These are phyloP conservation scores for Lampropteryx suffumata DNA, from an alignment of 2,888 invertebrate species.

Conservation along the genomic window DNA sequence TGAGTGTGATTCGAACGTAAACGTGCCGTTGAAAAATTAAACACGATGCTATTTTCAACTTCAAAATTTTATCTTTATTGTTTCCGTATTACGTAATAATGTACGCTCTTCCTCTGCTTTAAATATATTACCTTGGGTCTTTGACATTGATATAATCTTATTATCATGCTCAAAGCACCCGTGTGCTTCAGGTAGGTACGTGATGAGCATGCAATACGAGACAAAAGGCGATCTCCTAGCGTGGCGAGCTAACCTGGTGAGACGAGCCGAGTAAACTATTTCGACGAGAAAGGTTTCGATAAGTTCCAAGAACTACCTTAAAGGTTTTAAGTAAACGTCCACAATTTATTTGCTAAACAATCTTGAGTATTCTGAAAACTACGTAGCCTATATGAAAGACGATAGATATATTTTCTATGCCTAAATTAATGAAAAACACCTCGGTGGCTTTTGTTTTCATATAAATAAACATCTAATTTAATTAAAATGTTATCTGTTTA, in stretches of 20 bases:
- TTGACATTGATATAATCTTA: slow-evolving; percentile 48
- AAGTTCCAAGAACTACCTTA: too few species aligned
- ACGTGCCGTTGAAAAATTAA: too few species aligned
- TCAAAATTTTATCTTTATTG: slow-evolving; percentile 11
- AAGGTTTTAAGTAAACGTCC: too few species aligned
- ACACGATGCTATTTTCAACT: slow-evolving; percentile 8
- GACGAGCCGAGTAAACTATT: slow-evolving; percentile 6
- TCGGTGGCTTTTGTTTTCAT: too few species aligned
- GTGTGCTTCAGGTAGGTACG: slow-evolving; percentile 34
- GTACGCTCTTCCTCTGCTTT: slow-evolving; percentile 34
- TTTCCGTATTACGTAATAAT: slow-evolving; percentile 32
- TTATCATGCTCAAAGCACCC: slow-evolving; percentile 42
- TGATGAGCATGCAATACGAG: slow-evolving; percentile 40
- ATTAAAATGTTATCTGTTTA: too few species aligned
- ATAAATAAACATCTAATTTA: too few species aligned
- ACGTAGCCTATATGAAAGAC: too few species aligned
- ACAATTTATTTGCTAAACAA: too few species aligned
- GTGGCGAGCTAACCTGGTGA: slow-evolving; percentile 30
- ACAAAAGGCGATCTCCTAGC: slow-evolving; percentile 33
- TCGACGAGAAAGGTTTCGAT: background rate
- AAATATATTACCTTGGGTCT: slow-evolving; percentile 43
- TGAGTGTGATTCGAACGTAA: too few species aligned
- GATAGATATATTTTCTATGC: too few species aligned
- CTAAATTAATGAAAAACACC: too few species aligned
- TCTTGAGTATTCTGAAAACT: too few species aligned